These are phyloP conservation scores for Melanargia galathea DNA, from an alignment of 2,888 invertebrate genomes.

Conservation along the genomic window DNA sequence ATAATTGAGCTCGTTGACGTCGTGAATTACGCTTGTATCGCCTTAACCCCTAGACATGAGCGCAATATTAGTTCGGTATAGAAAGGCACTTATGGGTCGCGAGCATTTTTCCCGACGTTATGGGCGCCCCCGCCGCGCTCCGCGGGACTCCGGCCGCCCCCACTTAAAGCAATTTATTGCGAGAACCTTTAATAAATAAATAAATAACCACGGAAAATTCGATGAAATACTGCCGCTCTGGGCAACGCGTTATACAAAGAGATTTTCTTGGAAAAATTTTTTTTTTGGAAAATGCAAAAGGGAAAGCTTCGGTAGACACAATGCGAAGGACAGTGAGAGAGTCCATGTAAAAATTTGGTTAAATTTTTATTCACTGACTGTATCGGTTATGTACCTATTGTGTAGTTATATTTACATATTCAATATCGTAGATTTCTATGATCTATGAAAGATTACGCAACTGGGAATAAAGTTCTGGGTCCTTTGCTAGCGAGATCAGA, in stretches of 20 bases:
- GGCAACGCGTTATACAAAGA: constrained; percentile 36
- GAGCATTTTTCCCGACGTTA: constrained; percentile 76
- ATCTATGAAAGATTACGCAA: no score
- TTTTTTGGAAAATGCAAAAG: background rate
- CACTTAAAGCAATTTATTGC: constrained; percentile 82
- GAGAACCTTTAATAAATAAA: constrained; percentile 81
- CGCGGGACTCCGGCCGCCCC: constrained; percentile 74
- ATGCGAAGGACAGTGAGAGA: no score
- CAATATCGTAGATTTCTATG: no score
- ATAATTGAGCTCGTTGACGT: constrained; percentile 42
- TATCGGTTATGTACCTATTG: no score
- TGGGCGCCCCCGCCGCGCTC: constrained; percentile 74
- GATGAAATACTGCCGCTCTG: constrained; percentile 74
- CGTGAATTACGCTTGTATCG: constrained; percentile 45
- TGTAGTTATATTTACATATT: no score
- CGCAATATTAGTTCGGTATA: constrained; percentile 66
- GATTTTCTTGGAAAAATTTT: constrained; percentile 4
- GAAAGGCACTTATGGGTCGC: constrained; percentile 77
- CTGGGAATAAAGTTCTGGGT: no score
- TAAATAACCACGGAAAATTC: constrained; percentile 80
- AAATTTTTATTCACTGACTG: no score
- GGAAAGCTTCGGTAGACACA: no score
- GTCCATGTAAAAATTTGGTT: no score
- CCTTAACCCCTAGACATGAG: constrained; percentile 50
- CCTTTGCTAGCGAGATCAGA: no score